Base-by-base conservation (phyloP, 2,888 invertebrate species). In the Strigamia crassipes region DNA sequence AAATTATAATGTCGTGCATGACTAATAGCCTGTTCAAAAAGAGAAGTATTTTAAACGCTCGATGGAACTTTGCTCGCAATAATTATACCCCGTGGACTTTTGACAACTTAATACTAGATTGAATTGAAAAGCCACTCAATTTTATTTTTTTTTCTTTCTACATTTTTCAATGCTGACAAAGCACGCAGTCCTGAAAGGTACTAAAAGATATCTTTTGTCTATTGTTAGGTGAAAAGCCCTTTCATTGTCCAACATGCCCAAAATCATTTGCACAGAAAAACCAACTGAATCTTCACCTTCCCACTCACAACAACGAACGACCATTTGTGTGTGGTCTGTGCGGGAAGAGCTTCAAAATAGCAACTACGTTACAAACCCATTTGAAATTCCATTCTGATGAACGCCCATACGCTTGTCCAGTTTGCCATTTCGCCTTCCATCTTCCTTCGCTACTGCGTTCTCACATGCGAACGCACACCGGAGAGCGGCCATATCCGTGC, bases 391-490 rank as follows among this genome's bases (percentile, higher is more conserved):
- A 83, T 51, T 82, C 82, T 13, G 56, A 46, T 41, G 81, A 81
- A n/a, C 78, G 82, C 4, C 79, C 78, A 13, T 83, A 82, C 79
- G 79, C 51, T 34, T 83, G 83, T 61, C 80, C 81, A 13, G 82
- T 84, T 27, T 84, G 85, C 82, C 84, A 84, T 73, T 83, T 84
- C 82, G 38, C 84, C 3, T 86, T 86, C 81, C 84, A 87, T 9
- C 87, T 87, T 83, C 84, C 86, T 61, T 86, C 87, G 18, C 86
- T 87, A 31, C 84, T 87, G 78, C 86, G 87, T 79, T 86, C 86
- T 0, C 87, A 87, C 84, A 86, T 86, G 82, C 84, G 87, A n/a
- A 85, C 85, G 78, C 87, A 87, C 84, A 87, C 87, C 4, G 81
- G 82, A 18, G 84, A 84, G 41, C 82, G 84, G 56, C 84, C 84